Conservation (phyloP, 92 coral and sea anemone species). For the Phenganax subtilis region DNA sequence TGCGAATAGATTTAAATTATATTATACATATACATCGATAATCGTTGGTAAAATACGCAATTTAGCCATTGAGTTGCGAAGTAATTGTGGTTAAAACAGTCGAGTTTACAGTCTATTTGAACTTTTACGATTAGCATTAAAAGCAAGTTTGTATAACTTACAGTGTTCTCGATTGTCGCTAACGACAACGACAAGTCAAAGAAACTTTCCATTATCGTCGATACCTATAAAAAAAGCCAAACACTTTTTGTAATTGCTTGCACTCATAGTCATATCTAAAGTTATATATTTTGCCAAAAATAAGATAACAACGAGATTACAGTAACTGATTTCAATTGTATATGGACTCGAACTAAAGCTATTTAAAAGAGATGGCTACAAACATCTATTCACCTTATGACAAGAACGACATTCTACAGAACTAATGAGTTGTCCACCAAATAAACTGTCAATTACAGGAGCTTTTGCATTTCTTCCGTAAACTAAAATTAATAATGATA, state of each 20-base stretch:
- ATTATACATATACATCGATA: no score
- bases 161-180: constrained; percentile 47
- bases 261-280: no score
- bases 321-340: neutral
- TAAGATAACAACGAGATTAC: neutral
- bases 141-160: neutral
- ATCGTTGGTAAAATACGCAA: no score
- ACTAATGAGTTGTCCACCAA: constrained; percentile 87
- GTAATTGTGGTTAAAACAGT: no score
- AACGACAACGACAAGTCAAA: constrained; percentile 82
- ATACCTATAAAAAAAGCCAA: constrained; percentile 51
- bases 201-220: constrained; percentile 72
- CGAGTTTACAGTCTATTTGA: no score
- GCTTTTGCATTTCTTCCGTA: constrained; percentile 61
- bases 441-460: constrained; percentile 78
- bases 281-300: neutral
- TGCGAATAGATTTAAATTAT: no score
- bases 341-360: neutral
- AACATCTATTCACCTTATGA: constrained; percentile 52
- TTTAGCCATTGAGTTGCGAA: no score
- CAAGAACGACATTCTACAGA: constrained; percentile 78
- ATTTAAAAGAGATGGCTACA: neutral
- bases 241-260: neutral
- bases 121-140: neutral
- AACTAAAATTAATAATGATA: constrained; percentile 40